These are phyloP conservation scores for Saguinus imperator DNA, from an alignment of 2,113 vertebrate species.

Conservation along the genomic window DNA sequence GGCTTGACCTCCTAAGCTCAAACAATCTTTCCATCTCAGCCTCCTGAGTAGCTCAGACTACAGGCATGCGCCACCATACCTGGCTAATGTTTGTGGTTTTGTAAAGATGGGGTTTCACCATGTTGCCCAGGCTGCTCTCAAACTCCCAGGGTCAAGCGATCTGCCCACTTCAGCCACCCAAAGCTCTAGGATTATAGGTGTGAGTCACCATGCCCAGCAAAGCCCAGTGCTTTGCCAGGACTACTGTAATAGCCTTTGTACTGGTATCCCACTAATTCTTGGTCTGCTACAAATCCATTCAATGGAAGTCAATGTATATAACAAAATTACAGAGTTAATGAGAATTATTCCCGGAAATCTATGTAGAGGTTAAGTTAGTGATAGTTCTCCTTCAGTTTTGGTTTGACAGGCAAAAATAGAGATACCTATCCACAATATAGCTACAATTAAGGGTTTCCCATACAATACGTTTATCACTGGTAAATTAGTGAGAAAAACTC, in stretches of 20 bases:
- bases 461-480: background rate
- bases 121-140: too few species aligned
- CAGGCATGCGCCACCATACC: too few species aligned
- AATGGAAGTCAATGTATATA: background rate
- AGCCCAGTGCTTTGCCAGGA: background rate
- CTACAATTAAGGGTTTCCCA: background rate
- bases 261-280: background rate
- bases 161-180: too few species aligned
- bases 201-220: too few species aligned
- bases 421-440: background rate
- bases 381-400: background rate
- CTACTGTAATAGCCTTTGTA: background rate
- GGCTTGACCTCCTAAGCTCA: too few species aligned
- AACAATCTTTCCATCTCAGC: too few species aligned
- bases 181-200: too few species aligned
- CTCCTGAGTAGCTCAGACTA: too few species aligned
- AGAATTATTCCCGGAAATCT: background rate
- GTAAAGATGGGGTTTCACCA: too few species aligned
- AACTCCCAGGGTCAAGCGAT: too few species aligned
- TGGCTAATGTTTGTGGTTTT: too few species aligned
- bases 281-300: background rate
- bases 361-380: background rate
- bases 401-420: background rate
- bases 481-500: background rate
- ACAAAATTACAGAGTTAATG: background rate